A percentile compares a stretch with the other conserved stretches of the same genome.
These are phyloP conservation scores for Pardalotus punctatus DNA, from an alignment of 2,113 vertebrate species.

Conservation along the genomic window DNA sequence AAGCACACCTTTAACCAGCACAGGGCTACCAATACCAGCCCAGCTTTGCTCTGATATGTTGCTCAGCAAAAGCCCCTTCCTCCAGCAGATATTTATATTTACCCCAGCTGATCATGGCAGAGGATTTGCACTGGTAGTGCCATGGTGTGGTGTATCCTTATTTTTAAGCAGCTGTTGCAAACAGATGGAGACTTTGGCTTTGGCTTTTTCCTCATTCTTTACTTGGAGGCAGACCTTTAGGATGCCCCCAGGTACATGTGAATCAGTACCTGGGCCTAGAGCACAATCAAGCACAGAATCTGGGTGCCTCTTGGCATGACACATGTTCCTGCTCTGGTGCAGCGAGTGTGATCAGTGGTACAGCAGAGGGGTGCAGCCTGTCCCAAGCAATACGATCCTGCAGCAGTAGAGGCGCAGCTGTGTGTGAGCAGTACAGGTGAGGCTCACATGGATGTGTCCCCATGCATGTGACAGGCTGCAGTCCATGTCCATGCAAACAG, in stretches of 20 bases:
- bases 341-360: neutral
- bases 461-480: neutral
- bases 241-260: neutral
- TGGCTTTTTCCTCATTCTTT: neutral
- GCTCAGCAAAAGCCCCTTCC: neutral
- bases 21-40: neutral
- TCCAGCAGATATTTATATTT: neutral
- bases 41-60: neutral
- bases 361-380: neutral
- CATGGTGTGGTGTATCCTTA: rapidly evolving
- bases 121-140: neutral
- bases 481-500: neutral
- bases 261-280: neutral
- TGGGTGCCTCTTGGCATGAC: neutral
- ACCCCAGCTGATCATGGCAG: neutral
- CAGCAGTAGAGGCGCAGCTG: neutral
- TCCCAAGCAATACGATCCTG: neutral
- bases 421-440: neutral
- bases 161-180: neutral
- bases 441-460: neutral
- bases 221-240: neutral
- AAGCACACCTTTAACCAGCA: neutral
- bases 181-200: neutral
- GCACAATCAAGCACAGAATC: neutral
- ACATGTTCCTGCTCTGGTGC: neutral